Base-by-base conservation (phyloP, 2,113 vertebrate genomes). In the Lethenteron reissneri region DNA sequence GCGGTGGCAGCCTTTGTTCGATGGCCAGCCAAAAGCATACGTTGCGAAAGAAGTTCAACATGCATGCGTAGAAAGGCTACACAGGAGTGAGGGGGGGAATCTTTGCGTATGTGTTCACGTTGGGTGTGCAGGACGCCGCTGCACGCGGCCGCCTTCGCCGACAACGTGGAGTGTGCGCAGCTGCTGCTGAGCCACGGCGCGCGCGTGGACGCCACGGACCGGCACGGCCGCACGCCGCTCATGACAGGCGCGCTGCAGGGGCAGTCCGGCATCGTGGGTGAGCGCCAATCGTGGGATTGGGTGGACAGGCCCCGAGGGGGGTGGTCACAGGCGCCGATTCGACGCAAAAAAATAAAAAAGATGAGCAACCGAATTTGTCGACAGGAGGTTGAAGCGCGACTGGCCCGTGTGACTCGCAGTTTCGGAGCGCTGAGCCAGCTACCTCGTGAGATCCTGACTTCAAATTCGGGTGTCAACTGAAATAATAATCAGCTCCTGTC, bases 131-230 rank as follows among this genome's bases (percentile, higher is more conserved):
- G 92, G 85, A 88, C 86, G 11, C 87, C 89, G 9, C 84, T 96
- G 82, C 92, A 96, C 77, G 90, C 92, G 73, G 89, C 90, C 78
- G 90, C 90, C 78, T 87, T 88, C 76, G 86, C 88, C 76, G 92
- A 90, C 79, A 88, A 83, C 56, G 78, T 88, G 74, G 83, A 83
- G 56, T 87, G 86, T 75, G 84, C 95, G 76, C 88, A 87, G 81
- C 82, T 94, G 83, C 83, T 89, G n/a, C 82, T 97, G 80, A 80
- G 80, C 78, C 87, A 87, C 75, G 84, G 85, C 17, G 85, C 88
- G 1, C 84, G 89, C 75, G 85, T 95, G 76, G 84, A 95, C 73
- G 76, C 79, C 58, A 82, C 85, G 3, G 89, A 96, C 81, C 79
- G 83, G 25, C 72, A 80, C 56, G 90, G 90, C 75, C 83, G 83